Conservation (phyloP, 2,113 vertebrate species). For the Prochilodus magdalenae region DNA sequence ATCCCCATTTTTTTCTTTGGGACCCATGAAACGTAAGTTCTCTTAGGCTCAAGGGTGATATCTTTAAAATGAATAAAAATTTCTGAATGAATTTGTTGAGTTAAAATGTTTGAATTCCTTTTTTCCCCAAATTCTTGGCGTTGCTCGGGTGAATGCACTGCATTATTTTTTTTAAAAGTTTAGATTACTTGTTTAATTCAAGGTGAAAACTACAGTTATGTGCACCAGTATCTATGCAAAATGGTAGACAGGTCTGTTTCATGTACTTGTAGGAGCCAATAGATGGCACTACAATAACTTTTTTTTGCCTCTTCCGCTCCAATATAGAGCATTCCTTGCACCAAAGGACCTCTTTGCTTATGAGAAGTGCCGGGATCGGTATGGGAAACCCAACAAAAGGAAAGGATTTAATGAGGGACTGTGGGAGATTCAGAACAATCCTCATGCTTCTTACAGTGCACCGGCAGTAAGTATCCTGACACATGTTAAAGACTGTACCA, state of each 20-base stretch:
- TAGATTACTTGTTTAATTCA: background rate
- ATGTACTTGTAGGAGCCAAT: background rate
- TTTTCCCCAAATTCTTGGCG: too few relatives aligned
- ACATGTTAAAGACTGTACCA: background rate
- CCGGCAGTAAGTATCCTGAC: constrained; percentile 83
- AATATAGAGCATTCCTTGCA: constrained; percentile 90
- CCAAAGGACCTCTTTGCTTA: constrained; percentile 96
- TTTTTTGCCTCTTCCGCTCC: background rate
- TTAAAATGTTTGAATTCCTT: too few relatives aligned
- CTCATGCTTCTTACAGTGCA: constrained; percentile 94
- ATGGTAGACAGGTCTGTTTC: background rate
- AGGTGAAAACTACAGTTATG: background rate
- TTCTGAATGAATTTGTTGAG: too few relatives aligned
- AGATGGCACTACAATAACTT: constrained; percentile 20
- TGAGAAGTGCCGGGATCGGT: constrained; percentile 93
- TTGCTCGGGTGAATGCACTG: background rate
- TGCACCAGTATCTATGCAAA: background rate
- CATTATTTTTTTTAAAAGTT: background rate
- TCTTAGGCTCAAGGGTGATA: too few relatives aligned
- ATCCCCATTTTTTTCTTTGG: constrained; percentile 98
- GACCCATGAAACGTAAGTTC: constrained; percentile 95
- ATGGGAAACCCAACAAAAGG: constrained; percentile 96
- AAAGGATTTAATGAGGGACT: constrained; percentile 99
- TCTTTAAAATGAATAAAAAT: too few relatives aligned
- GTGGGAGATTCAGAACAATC: constrained; percentile 99